Evolutionary conservation across 2,888 invertebrate species (phyloP).

Genomic region (Liopterus haemorrhoidalis): DNA sequence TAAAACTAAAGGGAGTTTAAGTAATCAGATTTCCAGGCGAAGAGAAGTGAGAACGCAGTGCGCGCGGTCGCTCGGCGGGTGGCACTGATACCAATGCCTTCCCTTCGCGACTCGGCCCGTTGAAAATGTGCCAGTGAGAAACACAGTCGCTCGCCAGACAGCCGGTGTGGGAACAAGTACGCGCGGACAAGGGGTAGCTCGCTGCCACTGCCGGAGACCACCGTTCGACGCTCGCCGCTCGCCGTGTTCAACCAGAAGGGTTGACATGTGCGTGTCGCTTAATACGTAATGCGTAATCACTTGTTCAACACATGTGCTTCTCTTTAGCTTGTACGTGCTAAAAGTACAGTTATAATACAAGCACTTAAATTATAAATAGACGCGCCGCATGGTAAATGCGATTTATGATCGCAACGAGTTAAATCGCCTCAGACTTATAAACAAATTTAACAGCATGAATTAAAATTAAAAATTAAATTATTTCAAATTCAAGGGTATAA

Average conservation of each 20-base stretch:
- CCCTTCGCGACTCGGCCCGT: conserved; percentile 25
- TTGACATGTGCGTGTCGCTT: conserved; percentile 5
- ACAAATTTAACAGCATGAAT: too few relatives aligned
- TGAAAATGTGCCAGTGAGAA: conserved; percentile 39
- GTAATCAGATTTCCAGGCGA: conserved; percentile 23
- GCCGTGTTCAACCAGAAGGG: background rate
- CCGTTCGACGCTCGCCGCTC: conserved; percentile 3
- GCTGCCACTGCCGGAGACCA: background rate
- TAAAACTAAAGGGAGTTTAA: conserved; percentile 25
- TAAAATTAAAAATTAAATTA: too few relatives aligned
- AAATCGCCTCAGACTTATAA: too few relatives aligned
- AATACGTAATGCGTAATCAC: conserved; percentile 12
- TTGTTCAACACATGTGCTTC: conserved; percentile 12
- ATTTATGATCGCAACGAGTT: conserved; percentile 19
- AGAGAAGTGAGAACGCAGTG: conserved; percentile 9
- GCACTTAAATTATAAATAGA: conserved; percentile 23
- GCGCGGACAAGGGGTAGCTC: background rate
- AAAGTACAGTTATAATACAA: conserved; percentile 18
- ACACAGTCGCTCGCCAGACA: conserved; percentile 34
- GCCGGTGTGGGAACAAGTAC: too few relatives aligned
- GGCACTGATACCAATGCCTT: too few relatives aligned
- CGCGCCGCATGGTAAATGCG: conserved; percentile 18
- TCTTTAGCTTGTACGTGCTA: background rate
- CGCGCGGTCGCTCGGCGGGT: conserved; percentile 18
- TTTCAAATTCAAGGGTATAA: too few relatives aligned